These are phyloP conservation scores for Formica aserva DNA, from an alignment of 2,888 invertebrate species.

Conservation along the genomic window DNA sequence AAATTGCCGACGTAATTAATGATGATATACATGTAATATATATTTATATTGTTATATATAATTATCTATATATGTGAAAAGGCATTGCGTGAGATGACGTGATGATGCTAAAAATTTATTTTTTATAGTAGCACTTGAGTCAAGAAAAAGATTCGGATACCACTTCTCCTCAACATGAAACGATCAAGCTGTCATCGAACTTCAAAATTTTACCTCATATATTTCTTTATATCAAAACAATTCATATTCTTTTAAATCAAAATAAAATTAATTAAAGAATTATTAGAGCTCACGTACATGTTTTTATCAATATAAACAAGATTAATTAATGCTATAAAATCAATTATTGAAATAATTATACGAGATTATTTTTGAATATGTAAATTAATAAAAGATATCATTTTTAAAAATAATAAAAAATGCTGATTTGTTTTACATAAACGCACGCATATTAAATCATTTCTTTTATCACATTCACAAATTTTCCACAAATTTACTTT, in stretches of 20 bases:
- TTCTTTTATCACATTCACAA: conserved; percentile 5
- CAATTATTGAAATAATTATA: neutral
- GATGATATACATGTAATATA: neutral
- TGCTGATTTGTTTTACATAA: neutral
- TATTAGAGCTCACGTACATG: neutral
- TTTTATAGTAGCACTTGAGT: conserved; percentile 31
- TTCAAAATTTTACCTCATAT: neutral
- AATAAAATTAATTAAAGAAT: neutral
- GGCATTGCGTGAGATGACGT: neutral
- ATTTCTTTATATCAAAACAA: neutral
- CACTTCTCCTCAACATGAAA: neutral
- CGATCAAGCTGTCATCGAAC: conserved; percentile 31
- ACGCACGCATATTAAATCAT: neutral
- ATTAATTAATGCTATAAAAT: neutral
- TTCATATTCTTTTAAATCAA: neutral
- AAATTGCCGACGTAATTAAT: neutral
- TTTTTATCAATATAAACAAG: neutral
- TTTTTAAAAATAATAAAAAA: conserved; percentile 19
- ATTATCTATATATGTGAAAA: neutral
- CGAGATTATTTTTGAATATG: neutral
- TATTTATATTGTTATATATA: neutral
- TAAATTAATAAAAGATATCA: neutral
- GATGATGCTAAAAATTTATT: conserved; percentile 12
- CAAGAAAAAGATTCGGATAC: conserved; percentile 26
- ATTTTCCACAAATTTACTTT: neutral